A percentile compares a stretch with the other conserved stretches of the same genome.
Conservation (phyloP, 1,140 invertebrate genomes). For the Anoplolepis gracilipes region DNA sequence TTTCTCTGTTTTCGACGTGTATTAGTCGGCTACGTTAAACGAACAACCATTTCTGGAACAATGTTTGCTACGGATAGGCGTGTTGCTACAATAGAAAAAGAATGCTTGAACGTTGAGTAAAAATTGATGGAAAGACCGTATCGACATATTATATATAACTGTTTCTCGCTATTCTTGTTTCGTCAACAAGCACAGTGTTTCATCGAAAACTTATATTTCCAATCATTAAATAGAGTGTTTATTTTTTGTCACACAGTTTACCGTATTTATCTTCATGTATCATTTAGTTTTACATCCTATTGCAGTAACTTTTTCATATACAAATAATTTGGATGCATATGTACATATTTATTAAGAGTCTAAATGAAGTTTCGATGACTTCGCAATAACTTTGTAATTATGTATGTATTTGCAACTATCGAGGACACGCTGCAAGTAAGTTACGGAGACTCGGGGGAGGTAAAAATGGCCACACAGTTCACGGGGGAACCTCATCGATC, state of each 20-base stretch:
- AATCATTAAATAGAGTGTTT: slow-evolving; percentile 19
- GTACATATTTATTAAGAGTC: neutral
- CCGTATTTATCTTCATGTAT: neutral
- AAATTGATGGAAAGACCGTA: slow-evolving; percentile 55
- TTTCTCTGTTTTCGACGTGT: slow-evolving; percentile 49
- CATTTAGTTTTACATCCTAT: neutral
- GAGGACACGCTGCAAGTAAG: neutral
- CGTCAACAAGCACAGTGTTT: neutral
- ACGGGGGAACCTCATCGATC: slow-evolving; percentile 78
- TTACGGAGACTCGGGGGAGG: slow-evolving; percentile 45
- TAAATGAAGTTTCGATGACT: neutral
- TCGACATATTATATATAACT: slow-evolving; percentile 48
- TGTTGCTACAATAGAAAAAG: slow-evolving; percentile 49
- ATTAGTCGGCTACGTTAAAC: slow-evolving; percentile 54
- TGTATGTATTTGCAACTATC: slow-evolving; percentile 9
- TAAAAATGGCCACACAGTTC: slow-evolving; percentile 73
- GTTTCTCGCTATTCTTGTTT: slow-evolving; percentile 45
- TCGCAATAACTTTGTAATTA: slow-evolving; percentile 25
- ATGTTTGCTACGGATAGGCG: slow-evolving; percentile 43
- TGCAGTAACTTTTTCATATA: neutral
- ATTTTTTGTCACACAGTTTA: neutral
- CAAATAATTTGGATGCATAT: neutral
- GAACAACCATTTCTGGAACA: slow-evolving; percentile 46
- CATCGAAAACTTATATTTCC: slow-evolving; percentile 37
- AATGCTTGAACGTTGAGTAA: slow-evolving; percentile 18